Evolutionary conservation across 2,113 vertebrate genomes (phyloP).

Genomic region (Hypomesus transpacificus): DNA sequence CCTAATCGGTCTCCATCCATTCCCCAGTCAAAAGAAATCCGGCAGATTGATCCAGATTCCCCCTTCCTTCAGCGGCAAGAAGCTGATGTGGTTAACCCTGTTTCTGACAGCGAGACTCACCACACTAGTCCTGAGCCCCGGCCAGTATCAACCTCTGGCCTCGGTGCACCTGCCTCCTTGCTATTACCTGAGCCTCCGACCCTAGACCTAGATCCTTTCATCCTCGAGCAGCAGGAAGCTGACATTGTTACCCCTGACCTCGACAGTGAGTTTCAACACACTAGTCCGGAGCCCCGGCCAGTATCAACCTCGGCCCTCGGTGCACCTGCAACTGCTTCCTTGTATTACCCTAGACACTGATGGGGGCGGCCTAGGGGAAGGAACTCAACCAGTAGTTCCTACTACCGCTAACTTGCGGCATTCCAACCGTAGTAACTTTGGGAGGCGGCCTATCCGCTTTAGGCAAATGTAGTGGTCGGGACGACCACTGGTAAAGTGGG

Average conservation of each 20-base stretch:
- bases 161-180: too few species aligned
- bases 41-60: not conserved
- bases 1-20: too few species aligned
- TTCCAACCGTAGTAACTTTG: not conserved
- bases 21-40: too few species aligned
- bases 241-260: not conserved
- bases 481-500: conserved; percentile 4
- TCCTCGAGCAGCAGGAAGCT: not conserved
- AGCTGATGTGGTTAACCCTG: not conserved
- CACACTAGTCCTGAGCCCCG: not conserved
- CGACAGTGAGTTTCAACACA: not conserved
- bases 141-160: too few species aligned
- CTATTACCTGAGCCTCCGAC: too few species aligned
- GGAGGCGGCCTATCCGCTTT: not conserved
- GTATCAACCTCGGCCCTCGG: too few species aligned
- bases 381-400: not conserved
- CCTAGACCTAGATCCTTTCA: too few species aligned
- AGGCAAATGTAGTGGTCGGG: not conserved
- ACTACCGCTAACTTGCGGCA: not conserved
- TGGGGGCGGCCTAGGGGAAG: too few species aligned
- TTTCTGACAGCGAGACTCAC: too few species aligned
- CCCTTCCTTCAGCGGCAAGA: not conserved
- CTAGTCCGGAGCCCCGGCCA: too few species aligned
- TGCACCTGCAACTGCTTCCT: too few species aligned
- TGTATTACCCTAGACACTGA: too few species aligned